Percentiles rank a stretch among this genome's conserved stretches.
These are phyloP conservation scores for Epizoanthus scotinus DNA, from an alignment of 92 coral and sea anemone species.

Conservation along the genomic window DNA sequence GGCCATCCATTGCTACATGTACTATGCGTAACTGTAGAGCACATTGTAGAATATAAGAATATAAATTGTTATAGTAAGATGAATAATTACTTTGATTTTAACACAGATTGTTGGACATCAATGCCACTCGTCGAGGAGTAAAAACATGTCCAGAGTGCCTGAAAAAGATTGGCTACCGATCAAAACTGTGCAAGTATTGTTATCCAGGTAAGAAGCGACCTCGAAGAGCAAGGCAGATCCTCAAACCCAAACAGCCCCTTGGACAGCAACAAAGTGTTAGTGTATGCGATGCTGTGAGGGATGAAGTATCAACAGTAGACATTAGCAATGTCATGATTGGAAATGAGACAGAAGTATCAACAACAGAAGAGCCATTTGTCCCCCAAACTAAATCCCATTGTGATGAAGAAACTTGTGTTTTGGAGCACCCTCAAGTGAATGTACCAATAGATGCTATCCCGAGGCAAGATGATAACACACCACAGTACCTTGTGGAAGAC, in stretches of 20 bases:
- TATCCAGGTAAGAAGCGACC: slow-evolving; percentile 57
- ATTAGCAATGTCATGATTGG: slow-evolving; percentile 52
- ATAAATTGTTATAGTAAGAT: too few species aligned
- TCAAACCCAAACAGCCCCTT: slow-evolving; percentile 30
- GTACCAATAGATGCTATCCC: slow-evolving; percentile 30
- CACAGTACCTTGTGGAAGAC: slow-evolving; percentile 24
- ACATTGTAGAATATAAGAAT: too few species aligned
- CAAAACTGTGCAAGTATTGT: slow-evolving; percentile 93
- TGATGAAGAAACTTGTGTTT: neutral
- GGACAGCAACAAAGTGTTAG: neutral
- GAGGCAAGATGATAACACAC: neutral
- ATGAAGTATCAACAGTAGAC: slow-evolving; percentile 26
- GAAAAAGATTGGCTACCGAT: slow-evolving; percentile 90
- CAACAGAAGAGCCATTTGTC: slow-evolving; percentile 36
- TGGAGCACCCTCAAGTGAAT: neutral
- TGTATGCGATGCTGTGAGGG: slow-evolving; percentile 10
- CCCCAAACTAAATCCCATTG: neutral
- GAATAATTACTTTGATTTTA: neutral
- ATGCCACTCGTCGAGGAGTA: slow-evolving; percentile 94
- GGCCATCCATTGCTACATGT: too few species aligned
- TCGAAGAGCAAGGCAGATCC: slow-evolving; percentile 40
- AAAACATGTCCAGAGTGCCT: slow-evolving; percentile 84
- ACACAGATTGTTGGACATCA: slow-evolving; percentile 77
- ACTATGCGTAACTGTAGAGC: too few species aligned
- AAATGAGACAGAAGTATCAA: slow-evolving; percentile 65